phyloP scores from a whole-genome alignment of 2,797 vertebrate species.

The Gouania willdenowi region DNA sequence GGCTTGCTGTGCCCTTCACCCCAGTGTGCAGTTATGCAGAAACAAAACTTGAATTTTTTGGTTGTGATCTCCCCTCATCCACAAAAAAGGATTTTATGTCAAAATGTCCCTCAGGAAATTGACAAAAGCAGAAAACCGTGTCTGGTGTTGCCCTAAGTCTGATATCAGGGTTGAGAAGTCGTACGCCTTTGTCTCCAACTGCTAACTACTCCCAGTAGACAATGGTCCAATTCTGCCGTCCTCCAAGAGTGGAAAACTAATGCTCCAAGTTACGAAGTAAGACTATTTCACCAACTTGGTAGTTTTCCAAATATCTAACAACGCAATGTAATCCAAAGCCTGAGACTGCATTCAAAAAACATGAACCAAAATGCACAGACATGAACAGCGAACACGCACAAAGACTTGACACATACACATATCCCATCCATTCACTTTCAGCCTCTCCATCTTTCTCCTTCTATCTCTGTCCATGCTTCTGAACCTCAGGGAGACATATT shows the following conservation, averaged over 20 bases:
- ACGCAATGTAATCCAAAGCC: too few species aligned
- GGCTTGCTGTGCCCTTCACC: constrained; percentile 21
- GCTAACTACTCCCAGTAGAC: constrained; percentile 54
- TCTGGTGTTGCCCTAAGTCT: constrained; percentile 44
- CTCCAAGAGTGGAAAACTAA: constrained; percentile 33
- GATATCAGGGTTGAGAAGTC: constrained; percentile 40
- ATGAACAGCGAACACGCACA: constrained; percentile 15
- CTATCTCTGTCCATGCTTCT: constrained; percentile 49
- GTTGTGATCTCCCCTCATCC: constrained; percentile 31
- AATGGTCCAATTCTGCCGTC: constrained; percentile 32
- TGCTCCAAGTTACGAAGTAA: constrained; percentile 18
- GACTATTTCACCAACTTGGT: constrained; percentile 1
- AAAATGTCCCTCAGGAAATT: constrained; percentile 35
- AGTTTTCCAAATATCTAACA: constrained; percentile 6
- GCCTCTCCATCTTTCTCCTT: constrained; percentile 22
- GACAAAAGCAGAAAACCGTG: constrained; percentile 41
- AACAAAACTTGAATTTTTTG: constrained; percentile 37
- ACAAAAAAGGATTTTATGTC: constrained; percentile 47
- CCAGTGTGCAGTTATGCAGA: constrained; percentile 35
- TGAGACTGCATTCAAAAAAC: constrained; percentile 20
- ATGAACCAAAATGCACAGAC: constrained; percentile 20
- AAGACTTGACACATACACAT: constrained; percentile 32
- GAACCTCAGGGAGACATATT: constrained; percentile 66
- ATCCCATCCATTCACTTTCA: constrained; percentile 23
- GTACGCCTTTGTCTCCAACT: constrained; percentile 30